Percentiles rank a stretch among this genome's conserved stretches.
Conservation (phyloP, 2,113 vertebrate genomes). For the Phyllostomus discolor region DNA sequence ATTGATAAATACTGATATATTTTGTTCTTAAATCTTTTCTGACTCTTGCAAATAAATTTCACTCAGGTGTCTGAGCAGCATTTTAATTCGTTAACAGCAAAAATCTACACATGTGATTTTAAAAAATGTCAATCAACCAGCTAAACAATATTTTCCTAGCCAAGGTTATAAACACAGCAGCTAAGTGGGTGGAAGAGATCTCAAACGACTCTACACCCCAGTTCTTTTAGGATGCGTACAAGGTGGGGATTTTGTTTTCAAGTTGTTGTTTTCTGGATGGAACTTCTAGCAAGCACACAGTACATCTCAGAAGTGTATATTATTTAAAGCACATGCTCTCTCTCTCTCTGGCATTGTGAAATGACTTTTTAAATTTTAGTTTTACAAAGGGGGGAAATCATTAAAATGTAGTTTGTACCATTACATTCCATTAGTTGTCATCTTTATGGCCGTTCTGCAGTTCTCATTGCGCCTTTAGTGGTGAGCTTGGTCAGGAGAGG, state of each 20-base stretch:
- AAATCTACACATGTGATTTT: constrained; percentile 48
- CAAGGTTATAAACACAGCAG: constrained; percentile 5
- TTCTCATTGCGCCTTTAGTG: constrained; percentile 81
- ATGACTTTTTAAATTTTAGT: constrained; percentile 63
- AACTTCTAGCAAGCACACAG: constrained; percentile 24
- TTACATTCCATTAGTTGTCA: constrained; percentile 77
- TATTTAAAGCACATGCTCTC: constrained; percentile 31
- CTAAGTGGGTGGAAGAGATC: not conserved
- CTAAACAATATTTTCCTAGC: constrained; percentile 42
- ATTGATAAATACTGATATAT: constrained; percentile 62
- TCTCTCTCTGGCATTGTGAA: constrained; percentile 50
- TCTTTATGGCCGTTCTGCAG: constrained; percentile 81
- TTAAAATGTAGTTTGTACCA: constrained; percentile 81
- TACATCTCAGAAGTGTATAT: not conserved
- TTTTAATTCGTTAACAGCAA: constrained; percentile 51
- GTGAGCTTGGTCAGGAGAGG: constrained; percentile 81
- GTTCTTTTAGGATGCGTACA: not conserved
- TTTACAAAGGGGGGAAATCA: constrained; percentile 60
- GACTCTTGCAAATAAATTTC: constrained; percentile 63
- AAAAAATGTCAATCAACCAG: constrained; percentile 41
- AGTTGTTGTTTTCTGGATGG: constrained; percentile 21
- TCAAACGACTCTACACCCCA: not conserved
- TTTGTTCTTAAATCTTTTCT: constrained; percentile 30
- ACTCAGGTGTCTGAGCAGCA: constrained; percentile 42
- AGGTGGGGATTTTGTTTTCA: constrained; percentile 31